Base-by-base conservation (phyloP, 23 tunicate species). In the Clavelina lepadiformis region DNA sequence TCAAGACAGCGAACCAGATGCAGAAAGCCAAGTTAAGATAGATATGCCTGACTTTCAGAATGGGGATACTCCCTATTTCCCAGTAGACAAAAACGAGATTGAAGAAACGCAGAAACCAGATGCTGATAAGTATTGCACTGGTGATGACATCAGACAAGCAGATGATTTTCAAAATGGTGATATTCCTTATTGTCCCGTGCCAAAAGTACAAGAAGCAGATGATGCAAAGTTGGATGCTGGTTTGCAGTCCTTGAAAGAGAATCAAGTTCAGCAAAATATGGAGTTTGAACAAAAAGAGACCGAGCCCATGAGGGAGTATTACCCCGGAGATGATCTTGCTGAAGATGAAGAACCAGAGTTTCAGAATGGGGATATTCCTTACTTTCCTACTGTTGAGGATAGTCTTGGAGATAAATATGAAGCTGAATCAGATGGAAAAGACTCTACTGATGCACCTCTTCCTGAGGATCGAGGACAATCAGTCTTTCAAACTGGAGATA, bases 391-490 rank as follows among this genome's bases (percentile, higher is more conserved):
- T 31, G 24, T 19, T 61, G 67, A 61, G 24, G 60, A 28, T 60
- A 20, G 21, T 60, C 49, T 60, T 25, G 50, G 13, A 28, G 50
- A 60, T 28, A 54, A 54, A 54, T 7, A 54, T 54, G 60, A 54
- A 54, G 7, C 22, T 18, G 8, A 11, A 7, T 22, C 15, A 54
- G 20, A 13, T 18, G 60, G 20, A 7, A 22, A 18, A 54, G 60
- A 54, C 7, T 7, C 15, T 41, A 41, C 8, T 7, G 60, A 54
- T 18, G 7, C 22, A 13, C 22, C 60, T 20, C n/a, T 54, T 54
- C 23, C 8, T 7, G 20, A 54, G 20, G 60, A 44, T 44, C 50
- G 13, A 13, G 15, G 15, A 44, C 15, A 44, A 44, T 13, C 13
- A 11, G 15, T 44, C 18, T 18, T 11, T 44, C 50, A 11, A 44